Base-by-base conservation (phyloP, 2,797 vertebrate species). In the Gobionotothen gibberifrons region DNA sequence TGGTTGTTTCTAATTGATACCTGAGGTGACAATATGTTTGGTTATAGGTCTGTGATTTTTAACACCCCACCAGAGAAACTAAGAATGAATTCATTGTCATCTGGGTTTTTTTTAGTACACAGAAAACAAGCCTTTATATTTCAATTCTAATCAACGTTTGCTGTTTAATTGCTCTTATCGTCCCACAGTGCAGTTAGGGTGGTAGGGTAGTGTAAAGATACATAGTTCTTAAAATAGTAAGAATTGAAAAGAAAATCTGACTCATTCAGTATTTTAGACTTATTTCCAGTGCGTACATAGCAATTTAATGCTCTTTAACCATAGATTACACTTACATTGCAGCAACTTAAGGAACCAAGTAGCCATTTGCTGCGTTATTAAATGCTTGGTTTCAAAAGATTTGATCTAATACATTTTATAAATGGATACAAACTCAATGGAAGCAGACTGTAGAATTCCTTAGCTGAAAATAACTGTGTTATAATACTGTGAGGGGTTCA, bases 381-480 rank as follows among this genome's bases (percentile, higher is more conserved):
- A 57, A 62, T 60, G 12, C 19, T 19, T 47, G 19, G 42, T 43
- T 44, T 58, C 13, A 44, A 68, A 64, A 51, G 9, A 57, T 15
- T 58, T 29, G 13, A 55, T 40, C 3, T 10, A 61, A 39, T 39
- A 12, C 42, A 58, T 64, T 44, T n/a, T 55, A 42, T 43, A 32
- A 59, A 36, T 47, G 1, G 36, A 22, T 58, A 48, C 7, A 39
- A 64, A 48, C 32, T 59, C 29, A 67, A 58, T 32, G 19, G 17
- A 70, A 65, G 53, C 29, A 47, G 47, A 29, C 17, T 19, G n/a
- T 65, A 46, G 32, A 29, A 53, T 53, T 36, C 21, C 14, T 54
- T 17, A 10, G 2, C 9, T 14, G 19, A 62, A 52, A n/a, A 54
- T 2, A 69, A 42, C 4, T 48, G n/a, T 52, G 15, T 40, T 26